phyloP scores from a whole-genome alignment of 2,888 invertebrate genomes.

The Thereva unica region DNA sequence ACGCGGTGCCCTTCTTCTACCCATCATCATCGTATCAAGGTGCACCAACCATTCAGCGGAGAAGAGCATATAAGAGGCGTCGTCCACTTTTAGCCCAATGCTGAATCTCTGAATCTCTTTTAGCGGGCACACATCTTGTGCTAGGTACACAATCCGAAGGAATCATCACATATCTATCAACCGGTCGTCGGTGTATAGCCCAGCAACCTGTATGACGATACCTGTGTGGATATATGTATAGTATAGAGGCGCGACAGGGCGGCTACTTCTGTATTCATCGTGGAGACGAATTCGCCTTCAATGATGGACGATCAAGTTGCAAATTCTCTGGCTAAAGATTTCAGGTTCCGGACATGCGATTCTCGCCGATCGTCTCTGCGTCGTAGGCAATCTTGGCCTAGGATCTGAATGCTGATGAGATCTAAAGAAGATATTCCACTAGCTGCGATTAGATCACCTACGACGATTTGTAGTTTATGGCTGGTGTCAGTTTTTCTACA shows the following conservation, averaged over 20 bases:
- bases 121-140: too few species aligned
- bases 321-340: conserved; percentile 17
- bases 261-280: conserved; percentile 23
- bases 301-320: conserved; percentile 17
- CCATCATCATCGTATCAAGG: conserved; percentile 7
- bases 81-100: conserved; percentile 2
- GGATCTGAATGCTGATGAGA: conserved; percentile 29
- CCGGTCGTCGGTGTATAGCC: too few species aligned
- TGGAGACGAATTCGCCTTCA: conserved; percentile 18
- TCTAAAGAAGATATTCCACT: conserved; percentile 32
- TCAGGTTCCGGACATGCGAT: conserved; percentile 25
- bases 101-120: too few species aligned
- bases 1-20: conserved; percentile 15
- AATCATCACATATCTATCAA: too few species aligned
- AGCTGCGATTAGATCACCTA: conserved; percentile 37
- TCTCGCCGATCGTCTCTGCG: not conserved
- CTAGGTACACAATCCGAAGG: too few species aligned
- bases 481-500: conserved; percentile 39
- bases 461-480: conserved; percentile 42
- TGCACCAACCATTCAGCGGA: conserved; percentile 26
- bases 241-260: conserved; percentile 9
- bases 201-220: too few species aligned
- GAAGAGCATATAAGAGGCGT: conserved; percentile 1
- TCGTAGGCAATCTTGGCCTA: not conserved
- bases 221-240: not conserved